Evolutionary conservation across 2,797 vertebrate species (phyloP).

Genomic region (Peromyscus attwateri): DNA sequence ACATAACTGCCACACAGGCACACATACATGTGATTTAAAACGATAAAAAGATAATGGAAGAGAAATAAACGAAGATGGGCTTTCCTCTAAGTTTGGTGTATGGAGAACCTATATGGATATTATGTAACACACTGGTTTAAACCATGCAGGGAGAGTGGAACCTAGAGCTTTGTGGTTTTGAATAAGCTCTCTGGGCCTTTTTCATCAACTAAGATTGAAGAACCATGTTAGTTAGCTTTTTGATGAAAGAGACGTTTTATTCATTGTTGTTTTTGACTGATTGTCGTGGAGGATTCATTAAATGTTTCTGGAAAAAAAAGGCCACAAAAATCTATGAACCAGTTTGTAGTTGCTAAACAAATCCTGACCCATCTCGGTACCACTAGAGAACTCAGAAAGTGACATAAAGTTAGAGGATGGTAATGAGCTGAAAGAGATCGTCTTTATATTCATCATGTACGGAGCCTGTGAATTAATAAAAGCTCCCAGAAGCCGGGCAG

Average conservation of each 20-base stretch:
- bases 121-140: background rate
- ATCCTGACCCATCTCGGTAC: background rate
- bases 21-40: background rate
- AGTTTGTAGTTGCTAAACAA: constrained; percentile 7
- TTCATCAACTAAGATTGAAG: background rate
- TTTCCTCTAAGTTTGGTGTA: background rate
- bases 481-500: background rate
- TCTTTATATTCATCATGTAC: background rate
- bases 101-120: background rate
- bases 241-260: background rate
- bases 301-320: constrained; percentile 13
- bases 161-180: background rate
- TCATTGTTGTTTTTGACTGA: background rate
- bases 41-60: background rate
- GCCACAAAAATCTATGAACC: background rate
- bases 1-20: background rate
- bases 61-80: background rate
- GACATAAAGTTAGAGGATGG: background rate
- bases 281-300: background rate
- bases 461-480: constrained; percentile 21
- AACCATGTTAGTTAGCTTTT: background rate
- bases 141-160: background rate
- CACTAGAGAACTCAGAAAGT: background rate
- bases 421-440: background rate
- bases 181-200: background rate